Evolutionary conservation across 2,888 invertebrate species (phyloP).

Genomic region (Deilephila elpenor): DNA sequence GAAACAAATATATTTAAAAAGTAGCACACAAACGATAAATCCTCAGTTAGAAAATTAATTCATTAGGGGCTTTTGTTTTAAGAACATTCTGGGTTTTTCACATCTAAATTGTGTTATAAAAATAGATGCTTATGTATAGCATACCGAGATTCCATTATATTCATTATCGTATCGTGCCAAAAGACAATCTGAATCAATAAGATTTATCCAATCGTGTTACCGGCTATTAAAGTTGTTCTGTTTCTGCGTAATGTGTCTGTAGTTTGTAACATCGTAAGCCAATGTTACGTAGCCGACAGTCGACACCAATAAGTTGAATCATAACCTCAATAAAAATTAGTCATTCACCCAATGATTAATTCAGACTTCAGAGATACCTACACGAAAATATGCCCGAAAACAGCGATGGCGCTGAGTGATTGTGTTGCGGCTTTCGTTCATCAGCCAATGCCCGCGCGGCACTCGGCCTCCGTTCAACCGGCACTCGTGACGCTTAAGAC

Average conservation of each 20-base stretch:
- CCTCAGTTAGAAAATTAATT: neutral
- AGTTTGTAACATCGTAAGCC: conserved; percentile 53
- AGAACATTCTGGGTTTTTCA: conserved; percentile 13
- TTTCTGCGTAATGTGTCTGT: conserved; percentile 23
- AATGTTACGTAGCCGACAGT: conserved; percentile 61
- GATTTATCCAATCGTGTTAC: conserved; percentile 34
- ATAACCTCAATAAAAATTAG: conserved; percentile 66
- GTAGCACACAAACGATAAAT: neutral
- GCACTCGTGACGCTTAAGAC: conserved; percentile 18
- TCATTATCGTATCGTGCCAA: conserved; percentile 49
- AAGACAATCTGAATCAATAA: conserved; percentile 51
- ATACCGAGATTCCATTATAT: conserved; percentile 25
- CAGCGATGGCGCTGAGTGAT: conserved; percentile 15
- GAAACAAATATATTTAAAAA: neutral
- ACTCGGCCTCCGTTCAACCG: conserved; percentile 4
- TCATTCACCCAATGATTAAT: conserved; percentile 67
- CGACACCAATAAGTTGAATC: conserved; percentile 66
- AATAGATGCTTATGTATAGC: conserved; percentile 20
- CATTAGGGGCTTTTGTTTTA: neutral
- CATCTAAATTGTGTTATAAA: conserved; percentile 38
- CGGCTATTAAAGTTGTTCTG: conserved; percentile 49
- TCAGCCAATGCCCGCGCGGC: conserved; percentile 15
- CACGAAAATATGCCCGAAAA: conserved; percentile 40
- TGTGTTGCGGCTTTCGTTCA: conserved; percentile 19
- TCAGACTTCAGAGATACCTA: conserved; percentile 53